These are phyloP conservation scores for Erpetoichthys calabaricus DNA, from an alignment of 2,797 vertebrate species.

Conservation along the genomic window DNA sequence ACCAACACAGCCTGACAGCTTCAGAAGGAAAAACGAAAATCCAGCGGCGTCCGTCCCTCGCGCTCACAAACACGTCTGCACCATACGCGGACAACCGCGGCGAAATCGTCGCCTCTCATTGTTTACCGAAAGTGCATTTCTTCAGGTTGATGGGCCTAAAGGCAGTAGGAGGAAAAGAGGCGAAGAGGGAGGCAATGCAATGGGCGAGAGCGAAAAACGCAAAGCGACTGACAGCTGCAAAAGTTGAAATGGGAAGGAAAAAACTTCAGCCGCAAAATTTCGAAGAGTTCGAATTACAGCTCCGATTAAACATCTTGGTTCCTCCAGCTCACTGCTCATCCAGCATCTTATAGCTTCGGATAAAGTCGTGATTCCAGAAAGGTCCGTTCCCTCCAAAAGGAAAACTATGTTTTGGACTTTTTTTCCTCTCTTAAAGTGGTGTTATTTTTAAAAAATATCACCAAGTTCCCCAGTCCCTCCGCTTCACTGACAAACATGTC, in stretches of 20 bases:
- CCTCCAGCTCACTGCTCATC: background rate
- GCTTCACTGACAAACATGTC: slow-evolving; percentile 73
- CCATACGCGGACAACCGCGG: too few relatives aligned
- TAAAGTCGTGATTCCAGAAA: background rate
- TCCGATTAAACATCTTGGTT: slow-evolving; percentile 25
- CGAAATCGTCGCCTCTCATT: too few relatives aligned
- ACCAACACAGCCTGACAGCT: slow-evolving; percentile 19
- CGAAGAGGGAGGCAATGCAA: too few relatives aligned
- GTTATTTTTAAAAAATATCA: slow-evolving; percentile 29
- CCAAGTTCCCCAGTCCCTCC: slow-evolving; percentile 44
- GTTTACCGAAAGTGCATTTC: slow-evolving; percentile 11
- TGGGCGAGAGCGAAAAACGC: slow-evolving; percentile 19
- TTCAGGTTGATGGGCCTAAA: slow-evolving; percentile 29
- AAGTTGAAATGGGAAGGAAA: slow-evolving; percentile 9
- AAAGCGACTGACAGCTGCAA: slow-evolving; percentile 59
- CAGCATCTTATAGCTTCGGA: slow-evolving; percentile 1
- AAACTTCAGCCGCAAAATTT: slow-evolving; percentile 60
- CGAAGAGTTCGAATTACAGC: slow-evolving; percentile 37
- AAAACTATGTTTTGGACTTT: too few relatives aligned
- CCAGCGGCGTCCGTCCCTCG: too few relatives aligned
- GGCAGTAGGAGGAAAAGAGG: background rate
- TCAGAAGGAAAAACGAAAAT: slow-evolving; percentile 2
- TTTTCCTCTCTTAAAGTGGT: slow-evolving; percentile 8
- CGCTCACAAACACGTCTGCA: too few relatives aligned
- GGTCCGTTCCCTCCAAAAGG: too few relatives aligned